Base-by-base conservation (phyloP, 2,113 vertebrate genomes). In the Thunnus maccoyii region DNA sequence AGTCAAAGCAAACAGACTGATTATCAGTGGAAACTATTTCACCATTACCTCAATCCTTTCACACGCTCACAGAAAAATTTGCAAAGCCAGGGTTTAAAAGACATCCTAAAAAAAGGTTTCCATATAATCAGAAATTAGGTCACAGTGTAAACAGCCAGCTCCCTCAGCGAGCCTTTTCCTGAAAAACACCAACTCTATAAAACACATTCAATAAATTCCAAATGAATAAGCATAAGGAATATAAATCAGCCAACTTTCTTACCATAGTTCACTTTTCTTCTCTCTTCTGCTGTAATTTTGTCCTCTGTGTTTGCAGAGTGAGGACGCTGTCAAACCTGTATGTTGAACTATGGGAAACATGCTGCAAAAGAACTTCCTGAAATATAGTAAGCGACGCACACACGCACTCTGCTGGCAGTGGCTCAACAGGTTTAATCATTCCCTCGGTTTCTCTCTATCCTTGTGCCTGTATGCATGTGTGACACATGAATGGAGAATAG, bases 391-490 rank as follows among this genome's bases (percentile, higher is more conserved):
- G 83, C 60, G 16, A 11, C 41, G 6, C 18, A 1, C 46, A 69
- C 3, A 14, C 17, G 3, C 46, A 3, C 48, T 11, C 16, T 73
- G 12, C 14, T 16, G 61, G 58, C 30, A 87, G 80, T 79, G 58
- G 83, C 41, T 57, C 18, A 69, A 91, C 92, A 71, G 89, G 92
- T 94, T 93, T 88, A 51, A 57, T 83, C 25, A 80, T 75, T 80
- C 3, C 30, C 16, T 5, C 22, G 5, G 27, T 78, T 91, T 89
- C 85, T 84, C 82, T 61, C 27, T 30, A 30, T 30, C 27, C 27
- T 15, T 2, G 0, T 50, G 15, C 11, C 2, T 54, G 17, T 20
- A 16, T 17, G 7, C 27, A 3, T 56, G 3, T 69, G 18, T 55
- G 46, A 51, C 22, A 22, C 22, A 22, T 22, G 22, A 36, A 30